Evolutionary conservation across 1,140 invertebrate species (phyloP).

Genomic region (Neodiprion virginianus): DNA sequence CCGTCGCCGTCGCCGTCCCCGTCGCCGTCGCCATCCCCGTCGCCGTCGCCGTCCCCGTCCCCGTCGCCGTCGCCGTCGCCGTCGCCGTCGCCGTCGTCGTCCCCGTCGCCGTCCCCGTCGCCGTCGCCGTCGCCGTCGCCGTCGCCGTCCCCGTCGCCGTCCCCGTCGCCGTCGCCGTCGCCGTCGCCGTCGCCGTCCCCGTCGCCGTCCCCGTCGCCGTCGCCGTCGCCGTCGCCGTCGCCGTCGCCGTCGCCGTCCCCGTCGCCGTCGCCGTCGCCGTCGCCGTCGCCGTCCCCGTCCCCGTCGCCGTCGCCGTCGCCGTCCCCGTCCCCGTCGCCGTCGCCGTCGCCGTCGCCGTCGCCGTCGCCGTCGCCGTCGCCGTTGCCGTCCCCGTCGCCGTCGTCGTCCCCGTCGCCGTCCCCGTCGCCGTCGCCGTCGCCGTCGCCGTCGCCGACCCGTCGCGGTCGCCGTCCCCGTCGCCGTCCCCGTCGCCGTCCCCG

Average conservation of each 20-base stretch:
- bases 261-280: neutral
- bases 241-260: neutral
- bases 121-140: conserved; percentile 2
- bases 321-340: neutral
- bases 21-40: conserved; percentile 6
- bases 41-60: neutral
- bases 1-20: neutral
- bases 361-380: neutral
- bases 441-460: conserved; percentile 1
- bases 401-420: neutral
- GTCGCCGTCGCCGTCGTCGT: neutral
- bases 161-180: neutral
- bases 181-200: neutral
- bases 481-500: neutral
- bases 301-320: neutral
- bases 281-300: neutral
- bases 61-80: conserved; percentile 2
- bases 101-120: neutral
- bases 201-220: neutral
- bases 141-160: neutral
- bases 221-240: neutral
- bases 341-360: neutral
- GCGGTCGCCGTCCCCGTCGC: neutral
- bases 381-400: neutral
- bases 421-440: neutral